Base-by-base conservation (phyloP, 2,888 invertebrate species). In the Dryomyza anilis region DNA sequence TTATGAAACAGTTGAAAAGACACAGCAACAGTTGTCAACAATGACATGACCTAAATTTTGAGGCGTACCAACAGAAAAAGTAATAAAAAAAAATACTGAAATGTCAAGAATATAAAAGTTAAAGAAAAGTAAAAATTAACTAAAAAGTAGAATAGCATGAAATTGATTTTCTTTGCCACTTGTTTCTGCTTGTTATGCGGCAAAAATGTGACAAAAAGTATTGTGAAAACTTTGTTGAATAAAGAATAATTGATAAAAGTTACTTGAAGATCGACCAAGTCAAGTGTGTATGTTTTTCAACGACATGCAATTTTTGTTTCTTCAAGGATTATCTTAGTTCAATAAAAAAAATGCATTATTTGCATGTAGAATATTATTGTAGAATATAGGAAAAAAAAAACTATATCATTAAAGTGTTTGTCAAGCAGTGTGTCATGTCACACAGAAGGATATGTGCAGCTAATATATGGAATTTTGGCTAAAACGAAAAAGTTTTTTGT, bases 1-100 rank as follows among this genome's bases (percentile, higher is more conserved):
- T n/a, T n/a, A n/a, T n/a, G n/a, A n/a, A n/a, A n/a, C n/a, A n/a
- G n/a, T n/a, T n/a, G n/a, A n/a, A n/a, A n/a, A n/a, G n/a, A n/a
- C n/a, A 33, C 58, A 55, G 55, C 53, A 58, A 39, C 30, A 50
- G 63, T 36, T 63, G 63, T 50, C 45, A 52, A 21, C 4, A 21
- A 46, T 29, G 45, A 16, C 30, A 36, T 55, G 55, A 55, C 55
- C 55, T 23, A 55, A 55, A 55, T 55, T 33, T 55, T 3, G 23
- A 5, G n/a, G 36, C 8, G 36, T 27, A 39, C 21, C 23, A 21
- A 55, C 21, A 23, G 27, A 21, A 33, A 33, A 7, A 30, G 33
- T 16, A n/a, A n/a, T n/a, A n/a, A n/a, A n/a, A n/a, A n/a, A n/a
- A 53, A 30, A 33, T 16, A 33, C 19, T 19, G 19, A 25, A 23